Percentiles rank a stretch among this genome's conserved stretches.
These are phyloP conservation scores for Callocephalon fimbriatum DNA, from an alignment of 2,113 vertebrate species.

Conservation along the genomic window DNA sequence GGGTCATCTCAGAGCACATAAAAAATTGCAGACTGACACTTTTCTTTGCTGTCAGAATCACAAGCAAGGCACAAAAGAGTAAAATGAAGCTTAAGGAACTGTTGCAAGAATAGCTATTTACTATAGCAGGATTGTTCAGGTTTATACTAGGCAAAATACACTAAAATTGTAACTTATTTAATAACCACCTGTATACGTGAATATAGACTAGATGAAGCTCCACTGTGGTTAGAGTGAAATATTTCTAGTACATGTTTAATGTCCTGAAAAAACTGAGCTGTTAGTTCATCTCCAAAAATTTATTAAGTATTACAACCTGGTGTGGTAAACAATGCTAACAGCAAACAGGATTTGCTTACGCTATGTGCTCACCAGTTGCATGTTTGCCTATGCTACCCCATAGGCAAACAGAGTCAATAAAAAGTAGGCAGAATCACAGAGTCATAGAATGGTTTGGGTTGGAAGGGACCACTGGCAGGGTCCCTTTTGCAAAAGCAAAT, in stretches of 20 bases:
- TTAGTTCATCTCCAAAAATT: neutral
- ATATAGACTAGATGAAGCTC: neutral
- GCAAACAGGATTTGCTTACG: neutral
- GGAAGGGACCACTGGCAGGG: neutral
- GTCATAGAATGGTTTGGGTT: neutral
- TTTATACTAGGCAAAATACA: neutral
- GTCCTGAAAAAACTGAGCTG: neutral
- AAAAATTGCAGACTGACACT: neutral
- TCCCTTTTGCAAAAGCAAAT: neutral
- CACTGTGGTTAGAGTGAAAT: neutral
- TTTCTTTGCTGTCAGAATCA: neutral
- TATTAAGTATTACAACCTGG: neutral
- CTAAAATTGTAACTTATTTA: neutral
- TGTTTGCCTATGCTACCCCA: neutral
- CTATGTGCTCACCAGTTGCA: neutral
- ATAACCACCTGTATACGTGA: neutral
- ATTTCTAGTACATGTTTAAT: neutral
- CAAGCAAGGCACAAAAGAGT: neutral
- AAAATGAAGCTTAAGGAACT: neutral
- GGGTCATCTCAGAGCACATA: neutral
- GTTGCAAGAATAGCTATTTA: neutral
- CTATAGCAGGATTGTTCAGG: neutral
- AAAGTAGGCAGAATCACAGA: neutral
- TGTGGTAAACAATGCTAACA: neutral
- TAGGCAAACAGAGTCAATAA: neutral